Evolutionary conservation across 1,140 invertebrate genomes (phyloP).

Genomic region (Drosophila hydei): DNA sequence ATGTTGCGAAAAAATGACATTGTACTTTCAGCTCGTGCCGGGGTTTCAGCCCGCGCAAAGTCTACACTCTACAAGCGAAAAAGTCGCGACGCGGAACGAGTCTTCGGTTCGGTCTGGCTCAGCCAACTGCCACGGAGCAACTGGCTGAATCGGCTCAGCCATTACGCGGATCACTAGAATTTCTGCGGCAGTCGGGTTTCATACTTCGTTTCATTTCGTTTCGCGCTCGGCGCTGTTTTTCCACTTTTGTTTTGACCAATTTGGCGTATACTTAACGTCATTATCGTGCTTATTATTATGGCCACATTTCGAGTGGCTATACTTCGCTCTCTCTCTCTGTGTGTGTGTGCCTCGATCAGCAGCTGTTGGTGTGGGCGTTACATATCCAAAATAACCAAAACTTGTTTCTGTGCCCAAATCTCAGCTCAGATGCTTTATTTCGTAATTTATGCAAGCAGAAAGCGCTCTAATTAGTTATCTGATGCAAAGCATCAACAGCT

Average conservation of each 20-base stretch:
- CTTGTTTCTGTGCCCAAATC: neutral
- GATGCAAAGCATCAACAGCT: constrained; percentile 59
- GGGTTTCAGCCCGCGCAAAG: constrained; percentile 9
- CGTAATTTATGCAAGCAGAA: constrained; percentile 66
- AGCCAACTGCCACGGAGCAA: constrained; percentile 67
- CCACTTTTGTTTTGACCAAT: constrained; percentile 75
- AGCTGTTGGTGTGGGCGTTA: constrained; percentile 53
- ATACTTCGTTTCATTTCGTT: neutral
- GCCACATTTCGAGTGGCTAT: constrained; percentile 21
- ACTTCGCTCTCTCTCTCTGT: constrained; percentile 2
- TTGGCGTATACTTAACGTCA: constrained; percentile 73
- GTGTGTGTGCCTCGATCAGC: constrained; percentile 25
- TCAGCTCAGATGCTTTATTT: constrained; percentile 19
- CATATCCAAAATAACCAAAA: neutral
- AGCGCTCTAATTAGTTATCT: constrained; percentile 70
- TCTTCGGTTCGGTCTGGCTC: constrained; percentile 25
- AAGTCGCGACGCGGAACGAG: neutral
- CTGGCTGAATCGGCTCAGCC: constrained; percentile 54
- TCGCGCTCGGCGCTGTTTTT: constrained; percentile 14
- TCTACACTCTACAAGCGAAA: neutral
- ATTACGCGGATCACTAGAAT: constrained; percentile 79
- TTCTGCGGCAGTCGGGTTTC: constrained; percentile 14
- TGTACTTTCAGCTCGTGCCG: constrained; percentile 12
- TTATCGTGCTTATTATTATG: constrained; percentile 51
- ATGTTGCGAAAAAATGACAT: constrained; percentile 83